Conservation (phyloP, 2,888 invertebrate species). For the Frankliniella fusca region DNA sequence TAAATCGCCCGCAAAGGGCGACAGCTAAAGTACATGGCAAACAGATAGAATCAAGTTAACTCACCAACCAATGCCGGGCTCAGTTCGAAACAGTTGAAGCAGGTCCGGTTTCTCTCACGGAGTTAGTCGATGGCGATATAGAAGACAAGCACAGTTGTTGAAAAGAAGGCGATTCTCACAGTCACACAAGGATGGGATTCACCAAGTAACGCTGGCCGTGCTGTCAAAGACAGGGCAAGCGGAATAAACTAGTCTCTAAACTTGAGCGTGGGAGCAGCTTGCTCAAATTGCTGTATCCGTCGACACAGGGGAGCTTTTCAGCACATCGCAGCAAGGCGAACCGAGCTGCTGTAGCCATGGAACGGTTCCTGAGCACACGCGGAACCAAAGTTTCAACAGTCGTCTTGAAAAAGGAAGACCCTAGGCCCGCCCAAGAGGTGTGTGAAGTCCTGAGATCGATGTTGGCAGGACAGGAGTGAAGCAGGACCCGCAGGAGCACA, state of each 20-base stretch:
- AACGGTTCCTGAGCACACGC: neutral
- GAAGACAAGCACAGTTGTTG: neutral
- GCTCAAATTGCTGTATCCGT: constrained; percentile 17
- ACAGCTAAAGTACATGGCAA: too few species aligned
- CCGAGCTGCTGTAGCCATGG: constrained; percentile 14
- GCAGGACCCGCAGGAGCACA: neutral
- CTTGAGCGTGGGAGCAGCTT: constrained; percentile 3
- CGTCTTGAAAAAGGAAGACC: neutral
- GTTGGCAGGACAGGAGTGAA: neutral
- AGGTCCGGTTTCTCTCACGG: neutral
- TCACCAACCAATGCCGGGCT: neutral
- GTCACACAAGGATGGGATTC: neutral
- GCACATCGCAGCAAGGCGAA: neutral
- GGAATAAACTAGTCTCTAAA: constrained; percentile 14
- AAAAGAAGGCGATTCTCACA: neutral
- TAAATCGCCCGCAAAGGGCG: too few species aligned
- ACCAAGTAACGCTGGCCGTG: constrained; percentile 11
- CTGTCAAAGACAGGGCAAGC: constrained; percentile 24
- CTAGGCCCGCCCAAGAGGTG: too few species aligned
- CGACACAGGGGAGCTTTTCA: constrained; percentile 10
- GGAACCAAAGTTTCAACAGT: neutral
- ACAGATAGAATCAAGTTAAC: neutral
- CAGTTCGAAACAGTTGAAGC: neutral
- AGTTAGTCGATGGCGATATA: neutral
- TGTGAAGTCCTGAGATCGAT: too few species aligned